These are phyloP conservation scores for Parazoanthus swiftii DNA, from an alignment of 92 coral and sea anemone genomes.

Conservation along the genomic window DNA sequence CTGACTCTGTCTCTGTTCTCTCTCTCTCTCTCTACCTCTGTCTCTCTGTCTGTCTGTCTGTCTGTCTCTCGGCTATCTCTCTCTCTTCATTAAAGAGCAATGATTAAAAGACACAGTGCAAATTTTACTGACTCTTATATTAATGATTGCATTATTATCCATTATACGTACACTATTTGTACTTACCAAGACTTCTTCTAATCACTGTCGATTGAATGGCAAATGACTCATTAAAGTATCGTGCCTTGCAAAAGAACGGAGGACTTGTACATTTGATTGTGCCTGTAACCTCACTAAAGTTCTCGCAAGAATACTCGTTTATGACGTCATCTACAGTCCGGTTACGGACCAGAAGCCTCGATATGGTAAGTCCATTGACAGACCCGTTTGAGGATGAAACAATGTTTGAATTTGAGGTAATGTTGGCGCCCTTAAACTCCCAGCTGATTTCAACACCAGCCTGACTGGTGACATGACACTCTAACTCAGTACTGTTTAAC, in stretches of 20 bases:
- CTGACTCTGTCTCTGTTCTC: too few relatives aligned
- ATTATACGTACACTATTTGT: too few relatives aligned
- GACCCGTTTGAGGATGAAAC: not conserved
- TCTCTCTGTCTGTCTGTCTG: too few relatives aligned
- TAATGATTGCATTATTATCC: too few relatives aligned
- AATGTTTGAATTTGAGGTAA: not conserved
- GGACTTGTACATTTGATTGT: not conserved
- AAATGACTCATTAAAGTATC: not conserved
- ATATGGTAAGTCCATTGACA: not conserved
- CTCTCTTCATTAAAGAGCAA: too few relatives aligned
- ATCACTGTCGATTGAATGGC: not conserved
- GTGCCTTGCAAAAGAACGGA: not conserved
- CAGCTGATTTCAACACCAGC: slow-evolving; percentile 4
- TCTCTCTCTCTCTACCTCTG: too few relatives aligned
- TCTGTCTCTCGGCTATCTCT: too few relatives aligned
- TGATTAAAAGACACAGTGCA: too few relatives aligned
- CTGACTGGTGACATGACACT: slow-evolving; percentile 37
- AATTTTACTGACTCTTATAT: too few relatives aligned
- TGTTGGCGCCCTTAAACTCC: not conserved
- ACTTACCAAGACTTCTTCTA: not conserved
- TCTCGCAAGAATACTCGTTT: not conserved
- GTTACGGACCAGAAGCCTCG: not conserved
- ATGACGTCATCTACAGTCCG: not conserved
- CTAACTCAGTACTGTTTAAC: not conserved
- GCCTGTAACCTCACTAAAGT: not conserved